Base-by-base conservation (phyloP, 2,888 invertebrate genomes). In the Thumatha senex region DNA sequence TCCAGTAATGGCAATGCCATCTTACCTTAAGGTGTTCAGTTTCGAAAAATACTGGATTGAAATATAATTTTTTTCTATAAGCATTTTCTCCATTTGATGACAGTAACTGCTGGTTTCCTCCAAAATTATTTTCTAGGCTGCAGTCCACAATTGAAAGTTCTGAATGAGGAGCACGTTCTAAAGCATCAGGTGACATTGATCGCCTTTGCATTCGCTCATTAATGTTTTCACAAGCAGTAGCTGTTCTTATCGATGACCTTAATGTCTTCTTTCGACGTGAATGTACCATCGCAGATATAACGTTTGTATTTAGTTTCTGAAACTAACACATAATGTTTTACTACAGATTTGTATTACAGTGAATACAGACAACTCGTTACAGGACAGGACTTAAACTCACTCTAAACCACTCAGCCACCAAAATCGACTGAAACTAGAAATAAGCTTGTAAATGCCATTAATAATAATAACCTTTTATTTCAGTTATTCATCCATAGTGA, bases 21-120 rank as follows among this genome's bases (percentile, higher is more conserved):
- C 48, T 91, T 92, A 97, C 97, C 93, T 95, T 92, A 46, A 98
- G 86, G 56, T 96, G 88, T 76, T 97, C 96, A 0, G 95, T 95
- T 80, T 98, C 98, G 73, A 98, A 97, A 80, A 97, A 98, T 0
- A 97, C 96, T 0, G 97, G 97, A 84, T 97, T 97, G 73, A 97
- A 97, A 77, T 97, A 97, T 3, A 97, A 87, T 74, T 97, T 97
- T 67, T 95, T 94, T 52, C 97, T 92, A 7, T 94, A 93, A 0
- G 76, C 75, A 40, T 80, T 78, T 53, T 88, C 88, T 14, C 84
- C 85, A 57, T 81, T 79, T 24, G 82, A 76, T 76, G 86, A 53
- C 89, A 82, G 58, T 14, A 78, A 58, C 86, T 80, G 50, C 49
- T 78, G 72, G 41, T 70, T 71, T 15, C 69, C 57, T 8, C 66